Percentiles rank a stretch among this genome's conserved stretches.
Conservation (phyloP, 2,888 invertebrate genomes). For the Ypsolopha sequella region DNA sequence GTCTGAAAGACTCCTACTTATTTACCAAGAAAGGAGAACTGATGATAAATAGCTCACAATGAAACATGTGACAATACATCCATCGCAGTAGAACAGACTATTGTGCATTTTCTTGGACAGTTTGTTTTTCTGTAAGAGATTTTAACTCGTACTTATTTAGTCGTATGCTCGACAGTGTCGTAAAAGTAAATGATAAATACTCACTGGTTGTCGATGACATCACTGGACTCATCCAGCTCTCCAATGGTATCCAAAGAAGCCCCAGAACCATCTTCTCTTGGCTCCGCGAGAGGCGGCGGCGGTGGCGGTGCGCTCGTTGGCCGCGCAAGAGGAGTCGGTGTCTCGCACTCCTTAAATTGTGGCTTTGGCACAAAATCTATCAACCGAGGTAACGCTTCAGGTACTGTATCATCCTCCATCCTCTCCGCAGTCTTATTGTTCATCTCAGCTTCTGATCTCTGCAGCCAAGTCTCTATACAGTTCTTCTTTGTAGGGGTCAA, state of each 20-base stretch:
- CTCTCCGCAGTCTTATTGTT: slow-evolving; percentile 49
- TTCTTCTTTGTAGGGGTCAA: slow-evolving; percentile 60
- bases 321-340: slow-evolving; percentile 25
- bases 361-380: slow-evolving; percentile 80
- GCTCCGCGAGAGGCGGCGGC: slow-evolving; percentile 36
- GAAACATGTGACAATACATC: slow-evolving; percentile 37
- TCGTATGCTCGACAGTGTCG: no score
- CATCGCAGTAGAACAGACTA: slow-evolving; percentile 15
- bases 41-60: slow-evolving; percentile 33
- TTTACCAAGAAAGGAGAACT: slow-evolving; percentile 30
- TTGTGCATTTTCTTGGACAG: not conserved
- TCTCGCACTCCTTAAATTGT: slow-evolving; percentile 50
- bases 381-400: slow-evolving; percentile 73
- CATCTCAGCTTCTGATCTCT: slow-evolving; percentile 62
- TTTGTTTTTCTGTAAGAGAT: no score
- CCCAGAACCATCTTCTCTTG: slow-evolving; percentile 68
- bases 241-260: slow-evolving; percentile 78
- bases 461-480: slow-evolving; percentile 61
- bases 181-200: slow-evolving; percentile 20
- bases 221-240: slow-evolving; percentile 74
- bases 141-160: no score
- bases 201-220: slow-evolving; percentile 54
- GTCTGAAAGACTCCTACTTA: slow-evolving; percentile 29
- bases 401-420: slow-evolving; percentile 41
- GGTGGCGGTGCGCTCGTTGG: slow-evolving; percentile 47